Conservation (phyloP, 2,797 vertebrate species). For the Paguma larvata region DNA sequence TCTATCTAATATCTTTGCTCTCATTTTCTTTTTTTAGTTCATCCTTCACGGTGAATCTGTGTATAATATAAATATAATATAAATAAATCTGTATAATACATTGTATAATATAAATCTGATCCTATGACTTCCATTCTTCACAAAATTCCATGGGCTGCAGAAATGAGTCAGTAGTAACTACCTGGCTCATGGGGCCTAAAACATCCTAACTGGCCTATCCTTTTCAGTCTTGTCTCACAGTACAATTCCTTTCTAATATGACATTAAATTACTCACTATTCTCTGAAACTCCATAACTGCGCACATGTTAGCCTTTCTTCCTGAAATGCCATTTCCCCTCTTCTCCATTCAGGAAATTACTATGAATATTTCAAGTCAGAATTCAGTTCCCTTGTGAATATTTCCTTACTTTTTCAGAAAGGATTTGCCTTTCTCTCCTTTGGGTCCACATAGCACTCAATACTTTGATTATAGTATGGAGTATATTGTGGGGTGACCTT, state of each 20-base stretch:
- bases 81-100: not conserved
- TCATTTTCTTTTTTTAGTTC: not conserved
- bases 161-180: not conserved
- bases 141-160: not conserved
- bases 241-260: not conserved
- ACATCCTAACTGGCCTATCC: not conserved
- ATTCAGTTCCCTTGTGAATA: slow-evolving; percentile 16
- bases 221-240: not conserved
- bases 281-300: not conserved
- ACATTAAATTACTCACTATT: not conserved
- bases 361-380: slow-evolving; percentile 27
- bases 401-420: slow-evolving; percentile 3
- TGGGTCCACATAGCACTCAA: not conserved
- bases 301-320: not conserved
- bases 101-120: not conserved
- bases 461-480: slow-evolving; percentile 3
- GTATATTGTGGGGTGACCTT: not conserved
- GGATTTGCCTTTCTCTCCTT: not conserved
- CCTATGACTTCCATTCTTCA: not conserved
- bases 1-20: not conserved
- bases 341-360: not conserved
- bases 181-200: not conserved
- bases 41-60: not conserved
- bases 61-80: not conserved
- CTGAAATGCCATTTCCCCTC: not conserved